Conservation (phyloP, 2,113 vertebrate species). For the Callaeas wilsoni region DNA sequence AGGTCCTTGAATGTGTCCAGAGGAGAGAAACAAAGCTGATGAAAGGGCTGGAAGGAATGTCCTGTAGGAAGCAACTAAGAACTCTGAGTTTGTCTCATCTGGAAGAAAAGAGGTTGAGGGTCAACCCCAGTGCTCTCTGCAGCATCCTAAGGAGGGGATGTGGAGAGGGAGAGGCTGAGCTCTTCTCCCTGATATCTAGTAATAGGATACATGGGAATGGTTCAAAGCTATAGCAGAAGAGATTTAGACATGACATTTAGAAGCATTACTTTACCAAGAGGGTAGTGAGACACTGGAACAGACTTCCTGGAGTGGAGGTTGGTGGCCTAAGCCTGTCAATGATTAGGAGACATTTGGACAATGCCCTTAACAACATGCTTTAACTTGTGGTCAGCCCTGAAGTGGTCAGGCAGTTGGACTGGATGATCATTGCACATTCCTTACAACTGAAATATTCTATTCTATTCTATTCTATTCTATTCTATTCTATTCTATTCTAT, state of each 20-base stretch:
- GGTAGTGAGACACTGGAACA: background rate
- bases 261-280: background rate
- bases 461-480: background rate
- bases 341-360: background rate
- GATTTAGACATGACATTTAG: background rate
- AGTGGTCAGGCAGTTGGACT: background rate
- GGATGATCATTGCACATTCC: rapidly evolving
- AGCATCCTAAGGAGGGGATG: background rate
- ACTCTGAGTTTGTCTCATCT: background rate
- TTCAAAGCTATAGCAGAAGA: background rate
- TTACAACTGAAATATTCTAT: background rate
- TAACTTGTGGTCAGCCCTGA: background rate
- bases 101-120: background rate
- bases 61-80: background rate
- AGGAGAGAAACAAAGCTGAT: background rate
- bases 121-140: too few species aligned
- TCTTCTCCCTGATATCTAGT: background rate
- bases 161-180: background rate
- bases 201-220: too few species aligned
- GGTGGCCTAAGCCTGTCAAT: background rate
- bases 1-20: background rate
- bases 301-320: background rate
- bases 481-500: background rate
- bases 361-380: background rate
- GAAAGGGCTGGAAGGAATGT: background rate